These are phyloP conservation scores for Brenthis hecate DNA, from an alignment of 2,888 invertebrate genomes.

Conservation along the genomic window DNA sequence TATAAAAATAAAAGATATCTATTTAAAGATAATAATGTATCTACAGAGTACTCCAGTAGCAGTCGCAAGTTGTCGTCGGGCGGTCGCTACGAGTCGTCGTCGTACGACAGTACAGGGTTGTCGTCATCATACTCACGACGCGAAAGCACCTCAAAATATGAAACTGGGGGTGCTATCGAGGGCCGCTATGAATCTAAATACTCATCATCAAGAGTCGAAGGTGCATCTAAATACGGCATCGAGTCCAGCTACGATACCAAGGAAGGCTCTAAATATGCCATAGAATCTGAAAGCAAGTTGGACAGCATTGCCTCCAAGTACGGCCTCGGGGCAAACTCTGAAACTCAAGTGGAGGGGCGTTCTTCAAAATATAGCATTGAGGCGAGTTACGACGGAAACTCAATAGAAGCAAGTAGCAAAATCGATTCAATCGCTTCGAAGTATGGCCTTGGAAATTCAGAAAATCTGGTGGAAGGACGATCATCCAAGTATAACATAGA, in stretches of 20 bases:
- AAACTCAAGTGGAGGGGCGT: slow-evolving; percentile 41
- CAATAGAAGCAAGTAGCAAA: slow-evolving; percentile 51
- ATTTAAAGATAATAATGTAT: not conserved
- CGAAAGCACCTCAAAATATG: slow-evolving; percentile 65
- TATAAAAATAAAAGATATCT: no score
- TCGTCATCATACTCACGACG: slow-evolving; percentile 64
- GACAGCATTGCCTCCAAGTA: slow-evolving; percentile 65
- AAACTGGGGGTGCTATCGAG: slow-evolving; percentile 59
- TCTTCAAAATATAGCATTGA: slow-evolving; percentile 44
- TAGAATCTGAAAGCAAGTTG: slow-evolving; percentile 57
- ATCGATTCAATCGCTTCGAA: slow-evolving; percentile 52
- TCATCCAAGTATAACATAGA: slow-evolving; percentile 56
- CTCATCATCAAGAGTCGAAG: slow-evolving; percentile 52
- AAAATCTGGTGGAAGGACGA: slow-evolving; percentile 55
- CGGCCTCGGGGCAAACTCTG: slow-evolving; percentile 60
- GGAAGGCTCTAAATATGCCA: slow-evolving; percentile 51
- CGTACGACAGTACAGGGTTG: slow-evolving; percentile 61
- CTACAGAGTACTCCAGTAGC: slow-evolving; percentile 72
- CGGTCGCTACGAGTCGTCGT: slow-evolving; percentile 70
- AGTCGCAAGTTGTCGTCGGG: slow-evolving; percentile 63
- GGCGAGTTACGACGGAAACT: slow-evolving; percentile 42
- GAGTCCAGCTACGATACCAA: slow-evolving; percentile 52
- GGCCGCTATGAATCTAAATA: slow-evolving; percentile 72
- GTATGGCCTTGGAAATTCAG: slow-evolving; percentile 55
- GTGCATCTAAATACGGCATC: slow-evolving; percentile 51